Percentiles rank a stretch among this genome's conserved stretches.
Conservation (phyloP, 2,113 vertebrate genomes). For the Brachyhypopomus occidentalis region DNA sequence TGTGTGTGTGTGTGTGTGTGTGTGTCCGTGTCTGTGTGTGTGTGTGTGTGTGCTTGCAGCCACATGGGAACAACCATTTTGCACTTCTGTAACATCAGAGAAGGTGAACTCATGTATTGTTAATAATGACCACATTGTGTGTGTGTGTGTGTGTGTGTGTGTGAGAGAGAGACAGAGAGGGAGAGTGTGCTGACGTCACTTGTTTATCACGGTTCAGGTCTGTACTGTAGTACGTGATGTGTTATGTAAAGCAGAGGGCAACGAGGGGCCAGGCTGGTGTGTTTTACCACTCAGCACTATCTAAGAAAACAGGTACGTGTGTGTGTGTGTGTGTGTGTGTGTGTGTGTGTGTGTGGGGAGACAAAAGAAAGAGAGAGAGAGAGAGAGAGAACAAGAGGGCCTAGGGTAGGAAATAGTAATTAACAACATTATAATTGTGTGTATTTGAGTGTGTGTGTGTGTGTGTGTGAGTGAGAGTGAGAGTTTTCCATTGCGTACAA, state of each 20-base stretch:
- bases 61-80: conserved; percentile 33
- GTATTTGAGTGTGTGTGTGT: too few species aligned
- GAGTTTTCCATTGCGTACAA: conserved; percentile 49
- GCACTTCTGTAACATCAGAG: conserved; percentile 52
- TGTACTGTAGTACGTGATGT: conserved; percentile 50
- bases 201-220: conserved; percentile 67
- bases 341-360: conserved; percentile 29
- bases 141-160: conserved; percentile 33
- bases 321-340: conserved; percentile 20
- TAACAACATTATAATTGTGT: too few species aligned
- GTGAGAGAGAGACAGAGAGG: conserved; percentile 22
- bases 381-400: too few species aligned
- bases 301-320: conserved; percentile 47
- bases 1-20: neutral
- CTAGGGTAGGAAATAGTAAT: too few species aligned
- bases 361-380: too few species aligned
- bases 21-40: too few species aligned
- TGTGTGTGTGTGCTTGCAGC: neutral
- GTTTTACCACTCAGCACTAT: conserved; percentile 21
- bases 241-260: conserved; percentile 56
- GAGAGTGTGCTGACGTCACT: conserved; percentile 61
- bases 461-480: conserved; percentile 21
- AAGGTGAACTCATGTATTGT: conserved; percentile 61
- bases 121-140: conserved; percentile 52
- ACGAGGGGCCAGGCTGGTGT: conserved; percentile 25